Base-by-base conservation (phyloP, 2,797 vertebrate species). In the Halcyon chelicuti region DNA sequence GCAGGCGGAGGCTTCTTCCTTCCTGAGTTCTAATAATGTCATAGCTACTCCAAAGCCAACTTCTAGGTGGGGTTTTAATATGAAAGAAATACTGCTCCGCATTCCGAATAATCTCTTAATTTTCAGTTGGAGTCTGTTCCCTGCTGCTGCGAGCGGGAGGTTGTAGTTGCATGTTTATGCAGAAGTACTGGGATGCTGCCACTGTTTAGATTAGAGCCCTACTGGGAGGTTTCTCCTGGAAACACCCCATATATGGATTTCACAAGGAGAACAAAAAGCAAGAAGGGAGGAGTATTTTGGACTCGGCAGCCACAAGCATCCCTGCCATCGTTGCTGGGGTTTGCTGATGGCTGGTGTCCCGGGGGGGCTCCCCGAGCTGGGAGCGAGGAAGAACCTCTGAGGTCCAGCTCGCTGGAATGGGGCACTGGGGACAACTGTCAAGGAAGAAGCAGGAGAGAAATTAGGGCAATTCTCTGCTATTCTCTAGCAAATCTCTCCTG, bases 151-250 rank as follows among this genome's bases (percentile, higher is more conserved):
- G 5, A 47, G 54, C 4, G 0, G 79, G 82, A 71, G 49, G 44
- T 10, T 10, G 80, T 22, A 73, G 62, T 26, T 61, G 39, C 13
- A 37, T 14, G 3, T 67, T 87, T 65, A 29, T 22, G 70, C 67
- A 76, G 70, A 55, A 93, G 54, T 40, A 33, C 66, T 93, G 79
- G 93, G 94, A 94, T 88, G 73, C 68, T 94, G 93, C 87, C 87
- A 83, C 92, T 91, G 92, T 91, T 96, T 90, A 74, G 76, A 75
- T 68, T n/a, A 57, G 33, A 95, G 66, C 51, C 66, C 57, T 52
- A 8, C 82, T 39, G 83, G 82, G 93, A 92, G 33, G 75, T 72
- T 95, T 93, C 92, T 90, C 90, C 58, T 66, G 93, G 94, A 95
- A 95, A 88, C 78, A 14, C 37, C 90, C 93, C 90, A 75, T 86